phyloP scores from a whole-genome alignment of 2,797 vertebrate genomes.

The Alfaro cultratus region DNA sequence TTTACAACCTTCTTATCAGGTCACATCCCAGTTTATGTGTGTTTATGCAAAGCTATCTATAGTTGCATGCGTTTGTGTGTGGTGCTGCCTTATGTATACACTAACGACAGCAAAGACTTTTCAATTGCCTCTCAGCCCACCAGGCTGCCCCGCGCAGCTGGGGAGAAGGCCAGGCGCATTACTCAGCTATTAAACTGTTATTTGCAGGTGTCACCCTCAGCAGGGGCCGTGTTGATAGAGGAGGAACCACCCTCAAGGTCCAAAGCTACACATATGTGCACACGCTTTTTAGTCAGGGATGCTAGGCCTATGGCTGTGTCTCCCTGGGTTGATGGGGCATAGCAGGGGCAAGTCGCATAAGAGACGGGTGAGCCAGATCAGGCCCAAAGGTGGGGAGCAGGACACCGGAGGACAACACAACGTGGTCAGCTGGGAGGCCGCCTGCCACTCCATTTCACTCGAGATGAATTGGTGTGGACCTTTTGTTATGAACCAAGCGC shows the following conservation, averaged over 20 bases:
- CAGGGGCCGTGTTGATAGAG: constrained; percentile 61
- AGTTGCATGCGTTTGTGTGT: constrained; percentile 23
- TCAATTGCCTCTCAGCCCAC: constrained; percentile 48
- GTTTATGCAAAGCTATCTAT: constrained; percentile 17
- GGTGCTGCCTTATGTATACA: constrained; percentile 17
- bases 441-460: constrained; percentile 59
- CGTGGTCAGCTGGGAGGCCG: constrained; percentile 41
- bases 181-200: constrained; percentile 78
- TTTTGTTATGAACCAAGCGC: neutral
- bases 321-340: constrained; percentile 50
- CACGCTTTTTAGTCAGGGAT: constrained; percentile 41
- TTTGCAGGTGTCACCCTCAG: constrained; percentile 78
- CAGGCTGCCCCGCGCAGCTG: constrained; percentile 59
- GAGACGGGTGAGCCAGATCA: constrained; percentile 44
- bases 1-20: constrained; percentile 47
- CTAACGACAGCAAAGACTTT: constrained; percentile 50
- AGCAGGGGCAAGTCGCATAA: constrained; percentile 42
- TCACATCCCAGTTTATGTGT: constrained; percentile 38
- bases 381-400: constrained; percentile 30
- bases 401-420: constrained; percentile 48
- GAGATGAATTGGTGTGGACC: constrained; percentile 48
- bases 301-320: constrained; percentile 28
- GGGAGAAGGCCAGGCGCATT: constrained; percentile 67
- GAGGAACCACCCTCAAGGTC: constrained; percentile 61
- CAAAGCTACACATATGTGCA: constrained; percentile 29